Evolutionary conservation across 2,888 invertebrate species (phyloP), one percentile per base, ranked within the genome.

Genomic region (Caenorhabditis plicata): DNA sequence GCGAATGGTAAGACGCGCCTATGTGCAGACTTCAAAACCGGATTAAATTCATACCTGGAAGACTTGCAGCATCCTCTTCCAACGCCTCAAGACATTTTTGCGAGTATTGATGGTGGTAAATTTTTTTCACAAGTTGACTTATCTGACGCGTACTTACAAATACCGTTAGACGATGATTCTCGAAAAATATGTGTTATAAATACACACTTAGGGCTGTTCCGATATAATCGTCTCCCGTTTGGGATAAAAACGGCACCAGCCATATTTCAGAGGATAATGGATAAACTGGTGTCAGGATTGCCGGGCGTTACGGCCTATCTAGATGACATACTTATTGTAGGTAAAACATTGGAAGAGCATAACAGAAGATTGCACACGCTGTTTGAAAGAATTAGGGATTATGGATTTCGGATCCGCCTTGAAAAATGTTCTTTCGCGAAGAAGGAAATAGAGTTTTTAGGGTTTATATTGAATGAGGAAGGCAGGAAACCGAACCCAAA

Each of bases 21-120:
- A 25, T 74, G 74, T 27, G 61, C 63, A 19, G 72, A 74, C 40
- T 74, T 58, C 49, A 56, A 54, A 9, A 65, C 62, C 3, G 71
- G 71, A 8, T 46, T 74, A 8, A 74, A 74, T 41, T 53, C 50
- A 19, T 38, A 51, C 8, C 40, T 73, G 8, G 43, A 56, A 9
- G 27, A 43, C 19, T 26, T 64, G 22, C 54, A 55, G 26, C 64
- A 73, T 41, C 73, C 70, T 3, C 43, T 73, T 0, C 72, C 73
- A 15, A 44, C 50, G 4, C 42, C 60, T 8, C 68, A 68, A 4
- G 65, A 68, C 46, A 38, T 72, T 2, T 66, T 73, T 23, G 32
- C 45, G 7, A 45, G 39, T 4, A 48, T 71, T n/a, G 55, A 66
- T 32, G 67, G 74, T 9, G 52, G 64, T 1, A 26, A 22, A 15